Base-by-base conservation (phyloP, 1,140 invertebrate genomes). In the Bombus turneri region DNA sequence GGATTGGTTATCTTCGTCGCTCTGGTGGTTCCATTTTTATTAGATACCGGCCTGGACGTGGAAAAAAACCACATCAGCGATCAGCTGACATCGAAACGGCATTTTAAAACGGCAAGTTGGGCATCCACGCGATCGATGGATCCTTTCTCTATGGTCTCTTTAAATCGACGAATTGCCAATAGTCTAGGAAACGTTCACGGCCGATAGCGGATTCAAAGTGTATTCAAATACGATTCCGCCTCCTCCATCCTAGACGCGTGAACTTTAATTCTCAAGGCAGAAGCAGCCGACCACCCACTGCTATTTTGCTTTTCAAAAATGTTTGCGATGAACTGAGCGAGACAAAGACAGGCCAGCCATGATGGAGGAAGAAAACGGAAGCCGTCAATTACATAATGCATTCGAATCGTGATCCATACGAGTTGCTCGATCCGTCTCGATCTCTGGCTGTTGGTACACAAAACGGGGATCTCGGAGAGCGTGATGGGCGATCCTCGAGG, bases 141-240 rank as follows among this genome's bases (percentile, higher is more conserved):
- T 31, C 8, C n/a, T 15, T 31, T 8, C n/a, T 43, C 37, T 47
- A 71, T 43, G 41, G 39, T 47, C 71, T 73, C 39, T 73, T 73
- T 43, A 43, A 73, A 73, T 47, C n/a, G 15, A 31, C 83, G 39
- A 85, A 88, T 89, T 86, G 80, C 83, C 18, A 72, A 78, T 71
- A 37, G 68, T 3, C n/a, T 13, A 10, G 64, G 34, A 53, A 28
- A 31, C 37, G 37, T 39, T 69, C 74, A 88, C 34, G 80, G 47
- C 15, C 87, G 59, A 31, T 47, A 41, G n/a, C 41, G 25, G 71
- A 90, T 91, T 88, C 84, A 88, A 91, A 91, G 59, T 28, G 69
- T 85, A 91, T 91, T 91, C 87, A 91, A 91, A 91, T 90, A 59
- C 43, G 64, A 90, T 91, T 90, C 90, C 84, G 66, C 89, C 89